Percentiles rank a stretch among this genome's conserved stretches.
Conservation (phyloP, 2,888 invertebrate genomes). For the Rambutsinella grinnellia region DNA sequence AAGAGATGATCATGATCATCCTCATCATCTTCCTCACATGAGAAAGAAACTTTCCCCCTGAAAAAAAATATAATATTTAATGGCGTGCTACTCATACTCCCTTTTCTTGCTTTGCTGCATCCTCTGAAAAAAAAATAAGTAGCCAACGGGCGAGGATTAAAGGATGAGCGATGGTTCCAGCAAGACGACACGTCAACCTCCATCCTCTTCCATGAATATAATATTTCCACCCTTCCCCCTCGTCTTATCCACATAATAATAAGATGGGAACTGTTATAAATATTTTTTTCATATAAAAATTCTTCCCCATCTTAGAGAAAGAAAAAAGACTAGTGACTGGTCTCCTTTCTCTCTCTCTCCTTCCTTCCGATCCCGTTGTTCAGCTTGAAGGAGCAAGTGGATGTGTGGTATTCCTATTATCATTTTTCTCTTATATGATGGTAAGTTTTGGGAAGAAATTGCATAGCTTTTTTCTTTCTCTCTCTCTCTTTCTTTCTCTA, state of each 20-base stretch:
- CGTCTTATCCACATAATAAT: conserved; percentile 1
- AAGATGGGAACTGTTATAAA: background rate
- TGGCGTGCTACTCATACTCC: background rate
- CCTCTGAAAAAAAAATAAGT: conserved; percentile 39
- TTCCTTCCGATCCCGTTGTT: conserved; percentile 14
- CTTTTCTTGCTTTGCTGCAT: conserved; percentile 33
- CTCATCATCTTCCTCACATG: too few species aligned
- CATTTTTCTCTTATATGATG: conserved; percentile 11
- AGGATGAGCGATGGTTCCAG: conserved; percentile 57
- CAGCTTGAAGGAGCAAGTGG: conserved; percentile 13
- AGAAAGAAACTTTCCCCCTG: background rate
- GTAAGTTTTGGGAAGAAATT: background rate
- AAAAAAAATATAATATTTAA: background rate
- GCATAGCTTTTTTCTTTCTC: conserved; percentile 5
- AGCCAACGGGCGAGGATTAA: conserved; percentile 59
- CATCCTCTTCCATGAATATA: conserved; percentile 30
- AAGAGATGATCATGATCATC: background rate
- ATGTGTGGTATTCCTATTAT: conserved; percentile 5
- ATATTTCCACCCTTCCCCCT: background rate
- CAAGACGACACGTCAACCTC: conserved; percentile 54
- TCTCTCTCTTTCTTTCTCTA: background rate
- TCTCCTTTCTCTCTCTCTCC: background rate
- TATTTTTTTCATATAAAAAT: conserved; percentile 2
- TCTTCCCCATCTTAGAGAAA: background rate
- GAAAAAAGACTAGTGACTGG: background rate